A percentile compares a stretch with the other conserved stretches of the same genome.
These are phyloP conservation scores for Cheilosia variabilis DNA, from an alignment of 2,888 invertebrate genomes.

Conservation along the genomic window DNA sequence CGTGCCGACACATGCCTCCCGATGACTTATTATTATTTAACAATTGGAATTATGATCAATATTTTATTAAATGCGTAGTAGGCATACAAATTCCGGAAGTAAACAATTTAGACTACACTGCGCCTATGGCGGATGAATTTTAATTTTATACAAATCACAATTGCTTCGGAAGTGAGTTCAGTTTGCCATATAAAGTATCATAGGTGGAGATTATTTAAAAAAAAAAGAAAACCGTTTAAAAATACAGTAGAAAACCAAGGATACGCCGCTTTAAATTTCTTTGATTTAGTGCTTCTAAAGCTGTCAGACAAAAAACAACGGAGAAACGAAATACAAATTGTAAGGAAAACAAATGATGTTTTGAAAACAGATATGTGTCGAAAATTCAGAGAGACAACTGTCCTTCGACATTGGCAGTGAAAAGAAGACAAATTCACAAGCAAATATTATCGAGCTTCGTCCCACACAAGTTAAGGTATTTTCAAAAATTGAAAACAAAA, in stretches of 20 bases:
- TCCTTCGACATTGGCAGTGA: conserved; percentile 24
- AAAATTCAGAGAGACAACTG: not conserved
- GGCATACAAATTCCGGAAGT: not conserved
- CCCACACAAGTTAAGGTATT: not conserved
- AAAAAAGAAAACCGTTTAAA: not conserved
- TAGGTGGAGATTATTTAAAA: not conserved
- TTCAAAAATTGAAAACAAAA: not conserved
- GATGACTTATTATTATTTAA: not conserved
- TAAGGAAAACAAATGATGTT: not conserved
- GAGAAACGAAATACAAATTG: not conserved
- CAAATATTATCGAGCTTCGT: not conserved
- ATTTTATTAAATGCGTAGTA: not conserved
- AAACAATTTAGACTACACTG: not conserved
- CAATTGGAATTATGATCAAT: not conserved
- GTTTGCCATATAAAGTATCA: not conserved
- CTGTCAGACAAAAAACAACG: not conserved
- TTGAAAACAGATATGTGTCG: conserved; percentile 1
- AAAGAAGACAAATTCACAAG: conserved; percentile 4
- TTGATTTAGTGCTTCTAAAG: not conserved
- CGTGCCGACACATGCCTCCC: not conserved
- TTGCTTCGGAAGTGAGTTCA: not conserved
- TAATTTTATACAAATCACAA: not conserved
- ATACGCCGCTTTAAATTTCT: not conserved
- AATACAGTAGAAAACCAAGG: not conserved
- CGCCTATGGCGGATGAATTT: not conserved